Base-by-base conservation (phyloP, 1,140 invertebrate species). In the Geopemphigus sp. region DNA sequence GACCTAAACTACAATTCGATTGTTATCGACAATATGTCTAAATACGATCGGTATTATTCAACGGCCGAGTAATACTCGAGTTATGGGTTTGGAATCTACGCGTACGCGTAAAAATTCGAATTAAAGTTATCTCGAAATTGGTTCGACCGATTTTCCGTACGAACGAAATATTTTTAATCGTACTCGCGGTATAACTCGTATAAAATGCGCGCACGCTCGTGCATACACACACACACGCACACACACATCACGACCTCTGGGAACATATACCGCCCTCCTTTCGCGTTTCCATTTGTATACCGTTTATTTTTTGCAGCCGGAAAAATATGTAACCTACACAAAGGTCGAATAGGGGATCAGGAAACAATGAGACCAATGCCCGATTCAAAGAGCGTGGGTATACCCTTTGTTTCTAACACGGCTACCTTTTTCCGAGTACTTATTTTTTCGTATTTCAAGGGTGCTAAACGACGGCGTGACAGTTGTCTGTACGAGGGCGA, bases 321-420 rank as follows among this genome's bases (percentile, higher is more conserved):
- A 57, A 45, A 78, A 78, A 78, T 78, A 59, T 61, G 56, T 76
- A 61, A 78, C 74, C 57, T 78, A 59, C 74, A 78, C 74, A 78
- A 78, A 78, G 74, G 74, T 78, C 74, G 74, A 39, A 57, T 61
- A 39, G 56, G 56, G 57, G 32, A 78, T 57, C 32, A 22, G 57
- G 22, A 78, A 78, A 78, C 74, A 78, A 78, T 78, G 74, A 78
- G 24, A 10, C 22, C 74, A n/a, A 47, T 22, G 74, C 39, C 39
- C 5, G 72, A 57, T 50, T 74, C 72, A 73, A 56, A 73, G 70
- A 73, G 53, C 54, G 54, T 6, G 29, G 32, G 54, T 45, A 11
- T 47, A 78, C 74, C 74, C 74, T 63, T 78, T 61, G 56, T 59
- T 63, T 78, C 57, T 63, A 26, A 76, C 73, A 24, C 45, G 54